Conservation (phyloP, 1,140 invertebrate species). For the Drosophila melanica region DNA sequence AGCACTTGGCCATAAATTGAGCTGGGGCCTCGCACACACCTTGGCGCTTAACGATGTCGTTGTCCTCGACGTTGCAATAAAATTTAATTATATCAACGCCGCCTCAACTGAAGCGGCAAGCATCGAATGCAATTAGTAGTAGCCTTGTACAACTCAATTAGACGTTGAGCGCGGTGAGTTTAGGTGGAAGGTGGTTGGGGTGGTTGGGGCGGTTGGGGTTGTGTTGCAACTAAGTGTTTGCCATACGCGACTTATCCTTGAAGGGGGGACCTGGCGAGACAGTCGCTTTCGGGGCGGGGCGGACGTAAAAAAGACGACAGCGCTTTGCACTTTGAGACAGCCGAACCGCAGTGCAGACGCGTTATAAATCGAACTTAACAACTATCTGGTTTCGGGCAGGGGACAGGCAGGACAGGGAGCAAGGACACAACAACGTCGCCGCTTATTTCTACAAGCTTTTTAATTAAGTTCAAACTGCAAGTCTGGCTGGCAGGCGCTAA, state of each 20-base stretch:
- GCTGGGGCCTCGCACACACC: constrained; percentile 28
- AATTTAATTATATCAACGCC: constrained; percentile 76
- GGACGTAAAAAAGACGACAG: constrained; percentile 35
- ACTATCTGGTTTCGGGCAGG: constrained; percentile 48
- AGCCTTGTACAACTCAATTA: constrained; percentile 83
- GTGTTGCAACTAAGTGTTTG: constrained; percentile 46
- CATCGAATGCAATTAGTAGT: constrained; percentile 83
- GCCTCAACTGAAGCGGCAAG: constrained; percentile 71
- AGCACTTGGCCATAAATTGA: constrained; percentile 21
- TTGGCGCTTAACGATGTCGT: constrained; percentile 36
- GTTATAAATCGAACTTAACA: constrained; percentile 76
- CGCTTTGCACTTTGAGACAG: constrained; percentile 78
- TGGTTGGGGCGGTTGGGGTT: neutral
- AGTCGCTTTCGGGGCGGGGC: neutral
- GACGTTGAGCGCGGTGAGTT: constrained; percentile 31
- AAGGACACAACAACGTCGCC: constrained; percentile 22
- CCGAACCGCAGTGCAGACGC: constrained; percentile 70
- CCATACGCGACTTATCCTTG: constrained; percentile 56
- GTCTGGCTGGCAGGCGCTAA: constrained; percentile 60
- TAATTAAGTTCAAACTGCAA: constrained; percentile 77
- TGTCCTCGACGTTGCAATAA: constrained; percentile 51
- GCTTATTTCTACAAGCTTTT: constrained; percentile 77
- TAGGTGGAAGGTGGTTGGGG: neutral
- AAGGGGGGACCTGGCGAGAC: constrained; percentile 18
- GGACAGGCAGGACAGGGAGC: constrained; percentile 7